Evolutionary conservation across 1,140 invertebrate species (phyloP), one percentile per base, ranked within the genome.

Genomic region (Zaprionus vittiger): DNA sequence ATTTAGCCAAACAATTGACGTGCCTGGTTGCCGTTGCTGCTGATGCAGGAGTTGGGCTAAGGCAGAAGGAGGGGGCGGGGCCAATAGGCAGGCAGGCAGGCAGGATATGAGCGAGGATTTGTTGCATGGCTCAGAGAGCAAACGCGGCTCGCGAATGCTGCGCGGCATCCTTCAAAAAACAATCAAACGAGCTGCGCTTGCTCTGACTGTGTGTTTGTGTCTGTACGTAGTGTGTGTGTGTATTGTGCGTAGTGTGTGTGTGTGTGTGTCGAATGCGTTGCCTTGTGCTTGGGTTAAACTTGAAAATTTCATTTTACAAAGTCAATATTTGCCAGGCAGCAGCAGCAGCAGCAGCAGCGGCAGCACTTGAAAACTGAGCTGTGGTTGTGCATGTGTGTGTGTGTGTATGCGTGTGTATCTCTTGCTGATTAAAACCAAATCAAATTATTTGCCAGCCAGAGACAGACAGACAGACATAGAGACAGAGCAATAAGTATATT

Each of bases 291-390:
- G 84, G 84, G 84, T 89, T 87, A 89, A 89, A 89, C 85, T 89
- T 89, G 86, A 91, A 91, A 91, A 91, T 91, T 91, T 91, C 86
- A 91, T 91, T 91, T 91, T 78, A 87, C 83, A 90, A 91, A 91
- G 87, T 91, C 86, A 91, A 91, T 91, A 91, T 91, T 91, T 91
- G 79, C 72, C 68, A 70, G 77, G 62, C 71, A 79, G 69, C 63
- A 54, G 44, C 41, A 47, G n/a, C n/a, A n/a, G n/a, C 65, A 68
- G 31, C 41, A 47, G 52, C 28, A 37, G 24, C 61, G 55, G 62
- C 37, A 61, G 44, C 71, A 73, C 78, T 85, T 70, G 61, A 80
- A 82, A 83, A 86, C 80, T 80, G 77, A 86, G 80, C 67, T 74
- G 62, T 70, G 66, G 34, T 20, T 70, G 72, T 69, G 73, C 31